phyloP scores from a whole-genome alignment of 2,888 invertebrate genomes.

The Agrochola circellaris region DNA sequence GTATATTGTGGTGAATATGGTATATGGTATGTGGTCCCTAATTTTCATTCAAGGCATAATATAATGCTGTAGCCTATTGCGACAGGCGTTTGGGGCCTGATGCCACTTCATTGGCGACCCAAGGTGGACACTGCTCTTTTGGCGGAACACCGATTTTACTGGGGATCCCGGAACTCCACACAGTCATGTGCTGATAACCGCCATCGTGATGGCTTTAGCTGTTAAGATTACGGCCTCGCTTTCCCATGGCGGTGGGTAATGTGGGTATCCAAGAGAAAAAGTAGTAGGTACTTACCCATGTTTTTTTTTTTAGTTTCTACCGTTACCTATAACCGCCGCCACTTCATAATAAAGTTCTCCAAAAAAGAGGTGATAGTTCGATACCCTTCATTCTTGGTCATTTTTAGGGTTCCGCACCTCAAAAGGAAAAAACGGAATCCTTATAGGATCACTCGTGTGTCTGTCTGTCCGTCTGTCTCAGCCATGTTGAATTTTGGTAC shows the following conservation, averaged over 20 bases:
- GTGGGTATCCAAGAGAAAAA: not conserved
- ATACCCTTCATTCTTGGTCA: not conserved
- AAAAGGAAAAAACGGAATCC: too few species aligned
- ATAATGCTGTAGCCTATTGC: not conserved
- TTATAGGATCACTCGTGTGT: too few species aligned
- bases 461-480: too few species aligned
- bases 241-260: too few species aligned
- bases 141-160: not conserved
- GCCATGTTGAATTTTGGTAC: too few species aligned
- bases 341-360: not conserved
- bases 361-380: too few species aligned
- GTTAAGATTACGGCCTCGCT: not conserved
- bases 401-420: not conserved
- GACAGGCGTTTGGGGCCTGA: not conserved
- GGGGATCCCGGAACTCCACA: not conserved
- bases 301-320: not conserved
- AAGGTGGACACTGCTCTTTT: not conserved
- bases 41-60: not conserved
- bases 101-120: not conserved
- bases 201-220: not conserved
- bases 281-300: too few species aligned
- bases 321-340: not conserved
- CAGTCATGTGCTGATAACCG: not conserved
- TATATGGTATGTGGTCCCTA: too few species aligned
- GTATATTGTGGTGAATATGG: too few species aligned